Base-by-base conservation (phyloP, 2,113 vertebrate genomes). In the Sander vitreus region DNA sequence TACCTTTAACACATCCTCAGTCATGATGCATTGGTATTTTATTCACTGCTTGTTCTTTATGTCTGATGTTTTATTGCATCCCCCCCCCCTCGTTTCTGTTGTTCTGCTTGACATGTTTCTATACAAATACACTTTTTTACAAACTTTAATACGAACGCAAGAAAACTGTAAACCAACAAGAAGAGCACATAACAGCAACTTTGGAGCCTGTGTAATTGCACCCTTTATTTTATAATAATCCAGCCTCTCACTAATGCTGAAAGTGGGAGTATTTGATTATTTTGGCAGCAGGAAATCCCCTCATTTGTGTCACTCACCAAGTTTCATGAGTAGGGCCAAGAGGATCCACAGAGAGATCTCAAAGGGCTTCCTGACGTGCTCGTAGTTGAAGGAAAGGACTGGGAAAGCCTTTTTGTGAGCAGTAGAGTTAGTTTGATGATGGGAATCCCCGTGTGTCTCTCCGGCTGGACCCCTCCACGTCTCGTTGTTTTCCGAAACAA, bases 301-400 rank as follows among this genome's bases (percentile, higher is more conserved):
- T 25, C 27, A 27, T 19, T 10, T 8, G n/a, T 14, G 53, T 14
- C 67, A 92, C 98, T 94, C 93, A 99, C 98, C 98, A 68, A 99
- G 96, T 85, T 99, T 99, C 97, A 99, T 97, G 80, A 99, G 95
- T 65, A 97, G 97, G 30, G 97, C 98, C 83, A 99, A 93, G 0
- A 99, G 96, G 88, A 99, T 98, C 98, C 98, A 99, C 30, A 99
- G 94, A 0, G 97, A 93, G 86, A 99, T 97, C 95, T 97, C 96
- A 1, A 99, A 98, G 30, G 97, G 98, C 43, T 63, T 91, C 73
- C 92, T 93, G 66, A 99, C 95, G 30, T 94, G 88, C 0, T 27
- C 8, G 76, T 97, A 99, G 76, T 97, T 95, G 59, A 98, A 88
- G 69, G 60, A 91, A 74, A 99, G 93, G 43, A 99, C 97, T 0